Conservation (phyloP, 1,140 invertebrate species). For the Drosophila ogumai region DNA sequence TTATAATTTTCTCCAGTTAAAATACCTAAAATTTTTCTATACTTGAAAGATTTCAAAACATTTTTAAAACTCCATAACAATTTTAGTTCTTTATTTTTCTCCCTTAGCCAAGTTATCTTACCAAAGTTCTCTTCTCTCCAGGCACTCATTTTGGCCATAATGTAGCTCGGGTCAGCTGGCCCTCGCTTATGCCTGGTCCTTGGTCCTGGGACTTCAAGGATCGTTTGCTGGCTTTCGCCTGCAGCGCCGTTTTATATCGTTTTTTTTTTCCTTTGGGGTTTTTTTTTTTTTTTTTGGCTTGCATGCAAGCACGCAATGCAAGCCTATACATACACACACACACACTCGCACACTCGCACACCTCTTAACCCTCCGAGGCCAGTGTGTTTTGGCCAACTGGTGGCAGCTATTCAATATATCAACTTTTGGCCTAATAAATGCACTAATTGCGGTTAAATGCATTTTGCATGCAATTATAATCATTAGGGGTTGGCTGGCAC, state of each 20-base stretch:
- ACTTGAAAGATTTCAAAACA: neutral
- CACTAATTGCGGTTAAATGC: conserved; percentile 85
- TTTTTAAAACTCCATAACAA: too few species aligned
- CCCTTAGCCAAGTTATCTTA: neutral
- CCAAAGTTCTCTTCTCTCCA: too few species aligned
- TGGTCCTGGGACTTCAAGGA: conserved; percentile 33
- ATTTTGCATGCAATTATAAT: conserved; percentile 84
- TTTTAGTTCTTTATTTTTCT: neutral
- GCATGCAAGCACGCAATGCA: conserved; percentile 6
- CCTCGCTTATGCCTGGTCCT: neutral
- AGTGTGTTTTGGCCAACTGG: conserved; percentile 45
- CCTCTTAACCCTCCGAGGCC: conserved; percentile 9
- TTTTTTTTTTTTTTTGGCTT: neutral
- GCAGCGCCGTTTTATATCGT: conserved; percentile 20
- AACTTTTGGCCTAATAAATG: conserved; percentile 84
- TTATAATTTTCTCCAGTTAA: too few species aligned
- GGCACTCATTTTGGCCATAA: neutral
- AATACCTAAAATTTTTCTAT: too few species aligned
- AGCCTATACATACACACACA: neutral
- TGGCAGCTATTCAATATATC: conserved; percentile 74
- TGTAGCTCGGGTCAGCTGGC: conserved; percentile 19
- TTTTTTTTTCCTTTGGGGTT: neutral
- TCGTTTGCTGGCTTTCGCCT: conserved; percentile 43
- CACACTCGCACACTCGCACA: neutral
- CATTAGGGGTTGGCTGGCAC: conserved; percentile 80